Evolutionary conservation across 2,113 vertebrate species (phyloP).

Genomic region (Malurus elegans): DNA sequence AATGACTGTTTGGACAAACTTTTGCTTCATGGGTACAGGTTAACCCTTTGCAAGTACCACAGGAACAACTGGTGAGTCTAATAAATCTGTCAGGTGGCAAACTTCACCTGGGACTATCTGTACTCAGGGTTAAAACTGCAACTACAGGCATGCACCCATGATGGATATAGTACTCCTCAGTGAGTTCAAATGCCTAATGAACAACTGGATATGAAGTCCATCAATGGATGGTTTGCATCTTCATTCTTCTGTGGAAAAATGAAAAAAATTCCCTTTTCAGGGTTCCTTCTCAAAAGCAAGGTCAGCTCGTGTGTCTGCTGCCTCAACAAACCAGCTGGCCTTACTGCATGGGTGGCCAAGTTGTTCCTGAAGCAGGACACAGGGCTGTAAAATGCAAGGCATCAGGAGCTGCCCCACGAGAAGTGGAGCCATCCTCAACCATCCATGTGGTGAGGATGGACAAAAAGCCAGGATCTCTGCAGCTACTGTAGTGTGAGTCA

Average conservation of each 20-base stretch:
- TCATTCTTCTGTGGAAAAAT: neutral
- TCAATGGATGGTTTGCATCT: neutral
- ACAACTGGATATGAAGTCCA: neutral
- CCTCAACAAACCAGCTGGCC: neutral
- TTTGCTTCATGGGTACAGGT: neutral
- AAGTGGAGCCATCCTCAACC: neutral
- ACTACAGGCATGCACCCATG: neutral
- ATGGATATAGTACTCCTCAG: neutral
- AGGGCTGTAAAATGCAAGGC: neutral
- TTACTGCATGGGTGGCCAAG: neutral
- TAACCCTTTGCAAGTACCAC: neutral
- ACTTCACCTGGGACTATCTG: neutral
- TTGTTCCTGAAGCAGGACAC: neutral
- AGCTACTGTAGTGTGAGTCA: neutral
- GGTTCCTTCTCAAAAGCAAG: neutral
- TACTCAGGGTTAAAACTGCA: neutral
- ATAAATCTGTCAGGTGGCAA: neutral
- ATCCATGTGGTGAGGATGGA: accelerated
- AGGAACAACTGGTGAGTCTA: neutral
- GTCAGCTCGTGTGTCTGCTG: neutral
- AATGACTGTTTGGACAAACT: neutral
- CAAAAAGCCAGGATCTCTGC: neutral
- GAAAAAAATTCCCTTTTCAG: neutral
- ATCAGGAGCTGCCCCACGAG: neutral
- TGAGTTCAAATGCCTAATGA: neutral